Evolutionary conservation across 2,888 invertebrate genomes (phyloP).

Genomic region (Gonocerus acuteangulatus): DNA sequence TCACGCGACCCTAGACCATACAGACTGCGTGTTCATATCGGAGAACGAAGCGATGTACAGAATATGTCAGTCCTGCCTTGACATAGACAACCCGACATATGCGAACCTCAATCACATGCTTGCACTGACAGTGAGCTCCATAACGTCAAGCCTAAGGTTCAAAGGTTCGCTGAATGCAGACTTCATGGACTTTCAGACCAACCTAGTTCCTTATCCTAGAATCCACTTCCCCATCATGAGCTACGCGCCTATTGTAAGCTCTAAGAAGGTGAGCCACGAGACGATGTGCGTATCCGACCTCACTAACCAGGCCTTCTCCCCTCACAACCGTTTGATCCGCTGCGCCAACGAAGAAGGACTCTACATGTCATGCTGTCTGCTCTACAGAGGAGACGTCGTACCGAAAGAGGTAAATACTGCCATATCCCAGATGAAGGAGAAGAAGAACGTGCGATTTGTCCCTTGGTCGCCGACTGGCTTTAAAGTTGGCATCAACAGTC

Average conservation of each 20-base stretch:
- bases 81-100: conserved; percentile 51
- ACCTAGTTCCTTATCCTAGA: conserved; percentile 82
- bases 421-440: conserved; percentile 31
- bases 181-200: conserved; percentile 56
- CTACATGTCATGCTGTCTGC: conserved; percentile 40
- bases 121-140: conserved; percentile 56
- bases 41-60: conserved; percentile 43
- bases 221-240: conserved; percentile 79
- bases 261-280: conserved; percentile 65
- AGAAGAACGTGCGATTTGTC: conserved; percentile 51
- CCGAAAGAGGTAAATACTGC: conserved; percentile 37
- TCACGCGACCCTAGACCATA: conserved; percentile 43
- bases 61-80: conserved; percentile 50
- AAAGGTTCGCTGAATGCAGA: conserved; percentile 69
- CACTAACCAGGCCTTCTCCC: conserved; percentile 81
- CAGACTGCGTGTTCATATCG: conserved; percentile 43
- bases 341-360: conserved; percentile 57
- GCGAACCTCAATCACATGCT: conserved; percentile 52
- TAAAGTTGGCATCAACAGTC: conserved; percentile 53
- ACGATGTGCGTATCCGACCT: conserved; percentile 72
- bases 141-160: conserved; percentile 79
- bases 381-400: conserved; percentile 37
- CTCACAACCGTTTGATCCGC: conserved; percentile 82
- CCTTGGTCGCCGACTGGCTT: conserved; percentile 57
- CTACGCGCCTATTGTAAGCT: conserved; percentile 64